Evolutionary conservation across 2,113 vertebrate genomes (phyloP).

Genomic region (Tachysurus fulvidraco): DNA sequence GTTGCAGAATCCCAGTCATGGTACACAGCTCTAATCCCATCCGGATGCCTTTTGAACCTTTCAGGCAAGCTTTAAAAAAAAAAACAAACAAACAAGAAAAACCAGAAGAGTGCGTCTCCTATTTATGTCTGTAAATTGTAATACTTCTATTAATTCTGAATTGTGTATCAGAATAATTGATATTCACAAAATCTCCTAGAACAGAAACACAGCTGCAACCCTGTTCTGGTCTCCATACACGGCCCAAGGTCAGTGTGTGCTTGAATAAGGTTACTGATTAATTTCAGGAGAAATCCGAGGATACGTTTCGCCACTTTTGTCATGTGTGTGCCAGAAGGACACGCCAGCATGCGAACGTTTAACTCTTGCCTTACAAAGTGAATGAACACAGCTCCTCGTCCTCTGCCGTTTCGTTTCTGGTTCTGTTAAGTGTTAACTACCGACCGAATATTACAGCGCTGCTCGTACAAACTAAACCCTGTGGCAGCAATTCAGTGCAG

Average conservation of each 20-base stretch:
- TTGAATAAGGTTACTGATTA: conserved; percentile 24
- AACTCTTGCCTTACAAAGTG: not conserved
- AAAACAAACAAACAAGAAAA: not conserved
- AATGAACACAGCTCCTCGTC: not conserved
- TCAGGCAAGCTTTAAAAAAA: not conserved
- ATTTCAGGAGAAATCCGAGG: not conserved
- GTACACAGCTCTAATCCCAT: not conserved
- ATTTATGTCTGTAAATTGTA: not conserved
- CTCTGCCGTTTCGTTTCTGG: not conserved
- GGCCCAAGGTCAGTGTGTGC: not conserved
- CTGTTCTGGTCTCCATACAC: not conserved
- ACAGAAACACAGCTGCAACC: not conserved
- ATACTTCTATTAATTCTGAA: not conserved
- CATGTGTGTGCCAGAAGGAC: not conserved
- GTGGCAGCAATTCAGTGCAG: not conserved
- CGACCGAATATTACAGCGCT: not conserved
- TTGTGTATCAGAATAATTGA: not conserved
- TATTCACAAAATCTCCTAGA: too few relatives aligned
- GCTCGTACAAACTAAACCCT: conserved; percentile 18
- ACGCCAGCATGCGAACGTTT: not conserved
- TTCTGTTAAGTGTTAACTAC: not conserved
- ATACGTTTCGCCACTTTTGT: not conserved
- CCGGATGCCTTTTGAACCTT: not conserved
- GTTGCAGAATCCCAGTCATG: not conserved
- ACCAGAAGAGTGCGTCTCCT: not conserved